Evolutionary conservation across 2,113 vertebrate genomes (phyloP).

Genomic region (Acanthisitta chloris): DNA sequence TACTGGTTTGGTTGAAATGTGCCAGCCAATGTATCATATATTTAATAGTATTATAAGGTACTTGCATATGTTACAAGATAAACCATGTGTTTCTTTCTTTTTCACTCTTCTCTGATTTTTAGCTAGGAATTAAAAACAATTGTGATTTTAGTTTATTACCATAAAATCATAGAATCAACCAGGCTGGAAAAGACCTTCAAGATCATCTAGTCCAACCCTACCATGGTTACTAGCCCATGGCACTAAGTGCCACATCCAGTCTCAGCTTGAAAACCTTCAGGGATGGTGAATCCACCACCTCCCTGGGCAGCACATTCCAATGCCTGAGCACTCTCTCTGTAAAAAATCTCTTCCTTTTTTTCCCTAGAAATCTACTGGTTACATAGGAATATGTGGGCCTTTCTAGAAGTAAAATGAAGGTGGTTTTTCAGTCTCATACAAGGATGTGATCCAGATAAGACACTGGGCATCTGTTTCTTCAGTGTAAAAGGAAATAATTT

Average conservation of each 20-base stretch:
- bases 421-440: not conserved
- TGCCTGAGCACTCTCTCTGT: too few relatives aligned
- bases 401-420: not conserved
- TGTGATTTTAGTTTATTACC: not conserved
- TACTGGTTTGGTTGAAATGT: not conserved
- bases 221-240: too few relatives aligned
- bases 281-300: too few relatives aligned
- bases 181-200: too few relatives aligned
- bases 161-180: too few relatives aligned
- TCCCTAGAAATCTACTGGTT: not conserved
- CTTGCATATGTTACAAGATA: not conserved
- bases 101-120: rapidly evolving
- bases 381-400: not conserved
- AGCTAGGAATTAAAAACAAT: not conserved
- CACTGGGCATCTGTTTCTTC: not conserved
- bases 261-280: too few relatives aligned
- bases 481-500: not conserved
- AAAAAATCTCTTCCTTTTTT: too few relatives aligned
- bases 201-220: too few relatives aligned
- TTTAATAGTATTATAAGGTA: not conserved
- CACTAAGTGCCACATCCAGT: too few relatives aligned
- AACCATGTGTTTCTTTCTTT: not conserved
- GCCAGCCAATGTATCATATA: not conserved
- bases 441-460: not conserved
- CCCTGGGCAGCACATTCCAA: too few relatives aligned